Evolutionary conservation across 37 sponge, comb jelly and placozoan genomes (phyloP).

Genomic region (Bolinopsis microptera): DNA sequence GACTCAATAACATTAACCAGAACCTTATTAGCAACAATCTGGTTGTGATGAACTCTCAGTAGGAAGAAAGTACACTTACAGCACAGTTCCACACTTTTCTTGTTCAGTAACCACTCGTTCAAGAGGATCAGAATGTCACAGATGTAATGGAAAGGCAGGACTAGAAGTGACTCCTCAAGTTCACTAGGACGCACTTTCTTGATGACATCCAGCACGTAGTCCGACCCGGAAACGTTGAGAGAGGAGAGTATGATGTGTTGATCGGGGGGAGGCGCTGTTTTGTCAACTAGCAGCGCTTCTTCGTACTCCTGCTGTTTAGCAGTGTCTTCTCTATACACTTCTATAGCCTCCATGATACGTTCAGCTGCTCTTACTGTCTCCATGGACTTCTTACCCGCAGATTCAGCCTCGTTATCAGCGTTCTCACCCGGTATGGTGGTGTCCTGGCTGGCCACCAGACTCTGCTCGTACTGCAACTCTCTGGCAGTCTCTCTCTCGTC

Average conservation of each 20-base stretch:
- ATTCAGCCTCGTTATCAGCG: conserved; percentile 64
- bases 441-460: neutral
- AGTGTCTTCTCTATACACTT: conserved; percentile 75
- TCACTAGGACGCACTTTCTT: conserved; percentile 83
- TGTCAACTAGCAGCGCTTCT: conserved; percentile 66
- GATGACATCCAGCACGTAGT: conserved; percentile 75
- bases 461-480: conserved; percentile 17
- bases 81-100: conserved; percentile 70
- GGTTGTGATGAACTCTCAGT: conserved; percentile 86
- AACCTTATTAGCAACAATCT: conserved; percentile 73
- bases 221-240: conserved; percentile 67
- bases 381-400: conserved; percentile 77
- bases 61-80: conserved; percentile 82
- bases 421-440: conserved; percentile 73
- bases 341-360: conserved; percentile 83
- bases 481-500: conserved; percentile 83
- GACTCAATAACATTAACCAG: conserved; percentile 75
- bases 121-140: conserved; percentile 71
- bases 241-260: conserved; percentile 79
- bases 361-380: conserved; percentile 86
- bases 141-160: conserved; percentile 83
- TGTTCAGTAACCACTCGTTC: conserved; percentile 72
- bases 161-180: conserved; percentile 84
- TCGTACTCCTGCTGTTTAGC: conserved; percentile 68
- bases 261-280: conserved; percentile 71